Conservation (phyloP, 2,113 vertebrate genomes). For the Zapornia atra region DNA sequence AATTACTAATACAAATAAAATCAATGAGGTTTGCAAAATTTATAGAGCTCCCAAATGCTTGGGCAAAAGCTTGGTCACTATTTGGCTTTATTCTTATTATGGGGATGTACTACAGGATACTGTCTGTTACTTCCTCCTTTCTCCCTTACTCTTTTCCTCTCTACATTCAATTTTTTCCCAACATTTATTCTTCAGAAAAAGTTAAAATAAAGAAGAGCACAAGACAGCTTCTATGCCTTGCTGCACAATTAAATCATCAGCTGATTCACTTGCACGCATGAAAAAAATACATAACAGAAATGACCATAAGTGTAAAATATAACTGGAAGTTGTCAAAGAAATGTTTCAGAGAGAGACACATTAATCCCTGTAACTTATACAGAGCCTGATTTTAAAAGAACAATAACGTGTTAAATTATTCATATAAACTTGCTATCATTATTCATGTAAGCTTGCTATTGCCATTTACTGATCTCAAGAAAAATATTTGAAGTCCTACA, state of each 20-base stretch:
- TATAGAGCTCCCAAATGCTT: background rate
- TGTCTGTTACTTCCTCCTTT: background rate
- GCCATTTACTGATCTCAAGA: background rate
- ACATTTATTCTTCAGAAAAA: background rate
- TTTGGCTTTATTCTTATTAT: background rate
- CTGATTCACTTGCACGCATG: background rate
- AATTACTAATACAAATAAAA: background rate
- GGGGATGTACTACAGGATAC: background rate
- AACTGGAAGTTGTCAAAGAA: background rate
- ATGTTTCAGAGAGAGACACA: background rate
- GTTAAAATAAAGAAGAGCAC: background rate
- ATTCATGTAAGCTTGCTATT: background rate
- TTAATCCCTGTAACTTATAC: background rate
- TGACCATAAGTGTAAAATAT: background rate
- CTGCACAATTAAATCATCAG: background rate
- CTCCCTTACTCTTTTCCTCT: background rate
- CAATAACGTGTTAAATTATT: background rate
- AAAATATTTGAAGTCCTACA: background rate
- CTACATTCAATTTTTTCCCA: background rate
- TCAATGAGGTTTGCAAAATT: background rate
- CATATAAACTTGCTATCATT: background rate
- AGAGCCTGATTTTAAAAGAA: background rate
- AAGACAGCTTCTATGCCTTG: background rate
- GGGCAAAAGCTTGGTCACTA: background rate
- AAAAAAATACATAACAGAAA: background rate